phyloP scores from a whole-genome alignment of 2,888 invertebrate species.

The Tetragonula carbonaria region DNA sequence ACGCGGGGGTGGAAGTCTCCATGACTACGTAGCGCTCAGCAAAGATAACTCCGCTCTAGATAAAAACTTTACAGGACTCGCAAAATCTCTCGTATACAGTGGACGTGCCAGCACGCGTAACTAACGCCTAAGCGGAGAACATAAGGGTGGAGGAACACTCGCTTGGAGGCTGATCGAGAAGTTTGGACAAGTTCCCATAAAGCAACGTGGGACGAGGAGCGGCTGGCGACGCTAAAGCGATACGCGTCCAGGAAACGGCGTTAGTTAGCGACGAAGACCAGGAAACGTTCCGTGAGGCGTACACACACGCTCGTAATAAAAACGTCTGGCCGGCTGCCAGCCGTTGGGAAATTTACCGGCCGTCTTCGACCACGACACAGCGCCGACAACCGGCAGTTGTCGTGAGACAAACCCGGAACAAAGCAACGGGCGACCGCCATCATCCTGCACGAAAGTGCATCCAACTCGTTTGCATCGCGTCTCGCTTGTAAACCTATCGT shows the following conservation, averaged over 20 bases:
- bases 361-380: conserved; percentile 40
- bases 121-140: conserved; percentile 11
- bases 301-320: conserved; percentile 57
- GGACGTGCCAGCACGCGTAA: background rate
- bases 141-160: background rate
- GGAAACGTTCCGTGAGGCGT: conserved; percentile 51
- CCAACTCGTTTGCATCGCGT: conserved; percentile 58
- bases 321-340: conserved; percentile 73
- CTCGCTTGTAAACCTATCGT: conserved; percentile 1
- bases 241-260: conserved; percentile 26
- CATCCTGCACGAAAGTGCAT: conserved; percentile 34
- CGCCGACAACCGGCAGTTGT: conserved; percentile 44
- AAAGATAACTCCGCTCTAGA: conserved; percentile 1
- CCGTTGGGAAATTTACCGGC: conserved; percentile 69
- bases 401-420: conserved; percentile 34
- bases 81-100: conserved; percentile 5
- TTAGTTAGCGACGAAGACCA: conserved; percentile 44
- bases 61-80: conserved; percentile 25
- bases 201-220: conserved; percentile 20
- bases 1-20: no score
- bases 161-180: conserved; percentile 22
- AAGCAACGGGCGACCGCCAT: conserved; percentile 12
- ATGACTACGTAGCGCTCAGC: background rate
- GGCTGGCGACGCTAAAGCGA: conserved; percentile 22
- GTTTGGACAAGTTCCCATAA: conserved; percentile 36